Conservation (phyloP, 2,113 vertebrate species). For the Varanus komodoensis region DNA sequence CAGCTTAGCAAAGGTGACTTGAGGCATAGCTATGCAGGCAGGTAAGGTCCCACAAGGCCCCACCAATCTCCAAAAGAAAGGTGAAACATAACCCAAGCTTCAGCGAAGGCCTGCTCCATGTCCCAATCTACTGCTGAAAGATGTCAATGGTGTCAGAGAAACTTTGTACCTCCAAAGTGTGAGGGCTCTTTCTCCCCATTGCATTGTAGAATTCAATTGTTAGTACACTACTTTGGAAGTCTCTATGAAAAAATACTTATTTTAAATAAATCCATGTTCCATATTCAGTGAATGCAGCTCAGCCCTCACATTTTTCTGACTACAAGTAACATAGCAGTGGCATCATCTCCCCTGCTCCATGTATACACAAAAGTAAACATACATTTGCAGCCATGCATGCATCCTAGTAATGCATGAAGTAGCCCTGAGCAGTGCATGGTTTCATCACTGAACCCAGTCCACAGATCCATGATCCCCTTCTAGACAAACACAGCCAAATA, state of each 20-base stretch:
- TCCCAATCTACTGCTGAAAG: too few species aligned
- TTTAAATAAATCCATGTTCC: background rate
- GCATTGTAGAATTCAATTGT: background rate
- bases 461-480: background rate
- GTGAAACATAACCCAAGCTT: background rate
- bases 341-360: background rate
- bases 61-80: background rate
- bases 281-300: background rate
- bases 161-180: background rate
- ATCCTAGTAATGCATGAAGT: background rate
- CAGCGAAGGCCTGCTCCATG: too few species aligned
- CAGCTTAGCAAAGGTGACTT: too few species aligned
- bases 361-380: background rate
- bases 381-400: background rate
- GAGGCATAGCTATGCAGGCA: too few species aligned
- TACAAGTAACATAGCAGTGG: background rate
- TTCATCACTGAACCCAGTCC: conserved; percentile 21
- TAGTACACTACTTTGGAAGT: background rate
- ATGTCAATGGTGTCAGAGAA: too few species aligned
- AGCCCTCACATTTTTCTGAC: background rate
- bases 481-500: conserved; percentile 26
- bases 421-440: background rate
- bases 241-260: background rate
- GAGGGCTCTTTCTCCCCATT: background rate
- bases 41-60: too few species aligned